Evolutionary conservation across 2,113 vertebrate species (phyloP).

Genomic region (Holacanthus passer): DNA sequence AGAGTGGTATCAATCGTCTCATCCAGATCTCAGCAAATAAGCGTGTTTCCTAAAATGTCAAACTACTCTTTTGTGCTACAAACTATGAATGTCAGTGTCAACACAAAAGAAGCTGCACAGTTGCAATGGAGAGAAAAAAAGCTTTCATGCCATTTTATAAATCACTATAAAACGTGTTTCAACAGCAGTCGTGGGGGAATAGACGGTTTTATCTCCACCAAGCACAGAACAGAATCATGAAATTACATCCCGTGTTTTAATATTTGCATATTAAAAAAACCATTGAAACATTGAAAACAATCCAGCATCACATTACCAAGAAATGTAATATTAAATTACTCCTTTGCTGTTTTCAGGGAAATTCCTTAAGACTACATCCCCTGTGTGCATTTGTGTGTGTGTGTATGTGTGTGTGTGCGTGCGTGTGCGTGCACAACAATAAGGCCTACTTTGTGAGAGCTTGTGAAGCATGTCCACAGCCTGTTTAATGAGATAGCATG

Average conservation of each 20-base stretch:
- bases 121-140: not conserved
- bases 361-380: conserved; percentile 53
- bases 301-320: conserved; percentile 25
- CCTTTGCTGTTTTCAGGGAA: conserved; percentile 32
- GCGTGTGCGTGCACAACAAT: conserved; percentile 45
- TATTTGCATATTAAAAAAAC: conserved; percentile 37
- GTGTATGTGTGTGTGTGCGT: conserved; percentile 38
- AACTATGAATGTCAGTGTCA: not conserved
- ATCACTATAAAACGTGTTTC: conserved; percentile 4
- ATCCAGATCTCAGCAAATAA: not conserved
- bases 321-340: conserved; percentile 58
- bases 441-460: conserved; percentile 53
- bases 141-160: not conserved
- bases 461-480: conserved; percentile 64
- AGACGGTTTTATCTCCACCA: conserved; percentile 14
- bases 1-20: not conserved
- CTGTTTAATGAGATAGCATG: conserved; percentile 77
- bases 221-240: not conserved
- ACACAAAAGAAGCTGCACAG: not conserved
- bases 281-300: conserved; percentile 41
- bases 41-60: not conserved
- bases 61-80: not conserved
- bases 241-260: conserved; percentile 14
- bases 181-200: no score
- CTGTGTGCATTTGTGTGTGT: conserved; percentile 26